Evolutionary conservation across 2,888 invertebrate genomes (phyloP).

Genomic region (Amitus sp.): DNA sequence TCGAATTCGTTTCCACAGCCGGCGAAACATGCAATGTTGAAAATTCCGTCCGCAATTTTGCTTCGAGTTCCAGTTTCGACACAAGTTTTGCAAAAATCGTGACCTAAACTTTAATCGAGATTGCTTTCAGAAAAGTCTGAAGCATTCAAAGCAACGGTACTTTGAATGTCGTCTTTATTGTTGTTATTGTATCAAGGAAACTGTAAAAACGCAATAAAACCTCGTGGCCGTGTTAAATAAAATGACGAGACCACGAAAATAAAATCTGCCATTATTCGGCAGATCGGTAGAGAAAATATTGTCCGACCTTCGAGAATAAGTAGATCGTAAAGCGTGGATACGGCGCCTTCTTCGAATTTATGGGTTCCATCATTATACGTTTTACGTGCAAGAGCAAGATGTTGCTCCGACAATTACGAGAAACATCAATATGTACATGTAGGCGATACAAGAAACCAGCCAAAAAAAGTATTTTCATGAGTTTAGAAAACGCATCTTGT

Average conservation of each 20-base stretch:
- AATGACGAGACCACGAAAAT: conserved; percentile 2
- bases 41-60: conserved; percentile 62
- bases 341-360: conserved; percentile 25
- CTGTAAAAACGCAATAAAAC: too few species aligned
- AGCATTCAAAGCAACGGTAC: too few species aligned
- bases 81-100: conserved; percentile 67
- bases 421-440: not conserved
- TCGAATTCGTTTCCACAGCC: conserved; percentile 63
- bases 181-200: too few species aligned
- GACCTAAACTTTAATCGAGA: too few species aligned
- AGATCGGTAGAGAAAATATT: conserved; percentile 17
- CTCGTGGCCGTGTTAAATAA: not conserved
- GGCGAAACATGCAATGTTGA: conserved; percentile 65
- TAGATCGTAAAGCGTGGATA: conserved; percentile 45
- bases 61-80: conserved; percentile 58
- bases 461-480: not conserved
- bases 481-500: conserved; percentile 1
- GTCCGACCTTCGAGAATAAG: conserved; percentile 34
- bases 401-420: not conserved
- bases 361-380: conserved; percentile 13
- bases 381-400: conserved; percentile 1
- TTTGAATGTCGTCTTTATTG: too few species aligned
- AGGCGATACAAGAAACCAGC: not conserved
- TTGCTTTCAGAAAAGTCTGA: too few species aligned
- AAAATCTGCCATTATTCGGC: conserved; percentile 8